Evolutionary conservation across 1,140 invertebrate species (phyloP), one percentile per base, ranked within the genome.

Genomic region (Eufriesea mexicana): DNA sequence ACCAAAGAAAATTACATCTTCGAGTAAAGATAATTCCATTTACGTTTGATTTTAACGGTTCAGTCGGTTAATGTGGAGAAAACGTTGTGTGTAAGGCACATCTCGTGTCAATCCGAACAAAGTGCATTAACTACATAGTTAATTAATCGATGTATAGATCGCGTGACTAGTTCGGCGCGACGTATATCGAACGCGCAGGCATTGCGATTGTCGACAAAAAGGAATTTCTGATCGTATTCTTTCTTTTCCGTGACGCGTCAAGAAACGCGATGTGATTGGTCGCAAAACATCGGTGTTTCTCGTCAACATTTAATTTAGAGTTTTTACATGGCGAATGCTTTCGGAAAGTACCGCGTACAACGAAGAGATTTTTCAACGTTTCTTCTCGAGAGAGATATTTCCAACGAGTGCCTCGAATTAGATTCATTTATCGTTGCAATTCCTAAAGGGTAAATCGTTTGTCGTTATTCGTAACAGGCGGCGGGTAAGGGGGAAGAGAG

Each of bases 91-190:
- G 14, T 54, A 49, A 47, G 68, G 54, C 47, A 51, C 28, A 16
- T 7, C 25, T 20, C 51, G 25, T 35, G 28, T 35, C 59, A 82
- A 59, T 68, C 10, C 51, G 14, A 45, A 73, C 64, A 25, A 35
- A 76, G 73, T 59, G 71, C 62, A 68, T 67, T 76, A 82, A 82
- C 20, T 35, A 35, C 35, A 35, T 68, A 76, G 79, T 68, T 82
- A 59, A 82, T 76, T 76, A 68, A 68, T 68, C 42, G 62, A 62
- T 47, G 20, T 49, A 25, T 28, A 51, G 64, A 76, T 82, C 51
- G 35, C 61, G 62, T 45, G 51, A 67, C 35, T 55, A 82, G 49
- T 20, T 64, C 25, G 67, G 25, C 23, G 20, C 55, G n/a, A 8
- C n/a, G 25, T 47, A 28, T 67, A 25, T 51, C 51, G n/a, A 18